Evolutionary conservation across 1,140 invertebrate species (phyloP).

Genomic region (Brachionus manjavacas): DNA sequence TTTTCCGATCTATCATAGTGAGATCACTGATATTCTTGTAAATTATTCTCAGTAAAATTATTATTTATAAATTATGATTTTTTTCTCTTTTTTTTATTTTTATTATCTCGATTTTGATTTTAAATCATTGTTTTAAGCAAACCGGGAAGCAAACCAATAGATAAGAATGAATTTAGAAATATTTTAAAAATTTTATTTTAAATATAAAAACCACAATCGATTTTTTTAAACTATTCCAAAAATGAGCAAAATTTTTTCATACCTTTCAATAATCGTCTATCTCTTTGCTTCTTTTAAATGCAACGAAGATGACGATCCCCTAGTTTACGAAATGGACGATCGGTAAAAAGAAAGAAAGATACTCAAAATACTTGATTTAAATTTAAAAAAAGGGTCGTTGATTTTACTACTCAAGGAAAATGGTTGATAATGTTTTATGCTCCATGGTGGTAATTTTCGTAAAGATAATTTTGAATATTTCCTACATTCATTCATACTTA

Average conservation of each 20-base stretch:
- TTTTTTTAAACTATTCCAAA: not conserved
- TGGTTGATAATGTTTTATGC: constrained; percentile 41
- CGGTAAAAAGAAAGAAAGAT: not conserved
- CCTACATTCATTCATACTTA: not conserved
- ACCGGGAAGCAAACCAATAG: not conserved
- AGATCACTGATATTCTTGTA: not conserved
- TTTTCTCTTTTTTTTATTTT: not conserved
- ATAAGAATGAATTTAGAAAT: not conserved
- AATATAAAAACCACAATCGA: not conserved
- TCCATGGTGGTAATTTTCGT: constrained; percentile 20
- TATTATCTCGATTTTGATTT: not conserved
- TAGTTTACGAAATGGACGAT: constrained; percentile 42
- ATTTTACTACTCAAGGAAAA: constrained; percentile 41
- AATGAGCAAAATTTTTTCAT: not conserved
- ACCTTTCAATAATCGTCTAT: not conserved
- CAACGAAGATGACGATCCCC: not conserved
- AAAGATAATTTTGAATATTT: not conserved
- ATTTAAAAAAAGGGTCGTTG: not conserved
- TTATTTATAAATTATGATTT: not conserved
- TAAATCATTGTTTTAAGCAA: not conserved
- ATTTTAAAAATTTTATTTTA: not conserved
- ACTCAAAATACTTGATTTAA: not conserved
- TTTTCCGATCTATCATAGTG: not conserved
- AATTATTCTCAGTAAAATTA: not conserved
- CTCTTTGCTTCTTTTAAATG: not conserved